Percentiles rank a stretch among this genome's conserved stretches.
These are phyloP conservation scores for Homarus gammarus DNA, from an alignment of 2,888 invertebrate genomes.

Conservation along the genomic window DNA sequence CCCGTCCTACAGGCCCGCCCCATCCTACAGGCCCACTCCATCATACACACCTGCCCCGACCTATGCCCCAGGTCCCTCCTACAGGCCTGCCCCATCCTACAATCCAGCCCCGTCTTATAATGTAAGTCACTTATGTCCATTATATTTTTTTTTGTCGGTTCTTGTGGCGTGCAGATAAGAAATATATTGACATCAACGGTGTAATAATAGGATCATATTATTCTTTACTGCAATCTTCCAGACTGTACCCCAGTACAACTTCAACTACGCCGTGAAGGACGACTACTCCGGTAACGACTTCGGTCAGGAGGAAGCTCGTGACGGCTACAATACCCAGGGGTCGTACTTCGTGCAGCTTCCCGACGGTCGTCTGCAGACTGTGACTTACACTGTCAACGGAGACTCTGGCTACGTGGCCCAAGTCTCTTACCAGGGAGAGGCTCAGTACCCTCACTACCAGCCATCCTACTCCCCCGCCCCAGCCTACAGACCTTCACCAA, in stretches of 20 bases:
- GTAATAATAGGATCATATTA: too few relatives aligned
- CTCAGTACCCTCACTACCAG: slow-evolving; percentile 21
- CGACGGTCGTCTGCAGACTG: slow-evolving; percentile 59
- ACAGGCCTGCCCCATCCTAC: not conserved
- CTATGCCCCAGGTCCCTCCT: too few relatives aligned
- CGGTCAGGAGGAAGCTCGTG: slow-evolving; percentile 54
- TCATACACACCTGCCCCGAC: too few relatives aligned
- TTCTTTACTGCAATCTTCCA: too few relatives aligned
- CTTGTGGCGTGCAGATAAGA: too few relatives aligned
- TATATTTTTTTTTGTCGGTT: too few relatives aligned
- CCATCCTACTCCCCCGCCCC: not conserved
- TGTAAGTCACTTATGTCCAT: too few relatives aligned
- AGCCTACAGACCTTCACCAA: not conserved
- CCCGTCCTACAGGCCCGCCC: too few relatives aligned
- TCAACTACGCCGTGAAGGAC: slow-evolving; percentile 64
- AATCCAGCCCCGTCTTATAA: not conserved
- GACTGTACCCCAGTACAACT: slow-evolving; percentile 63
- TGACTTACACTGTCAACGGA: slow-evolving; percentile 57
- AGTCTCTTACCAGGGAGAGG: slow-evolving; percentile 46
- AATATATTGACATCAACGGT: too few relatives aligned
- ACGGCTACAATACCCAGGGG: slow-evolving; percentile 41
- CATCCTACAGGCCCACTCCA: too few relatives aligned
- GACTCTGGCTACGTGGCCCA: slow-evolving; percentile 66
- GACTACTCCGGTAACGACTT: slow-evolving; percentile 65
- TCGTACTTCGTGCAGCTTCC: slow-evolving; percentile 63